Conservation (phyloP, 2,888 invertebrate species). For the Dastarcus helophoroides region DNA sequence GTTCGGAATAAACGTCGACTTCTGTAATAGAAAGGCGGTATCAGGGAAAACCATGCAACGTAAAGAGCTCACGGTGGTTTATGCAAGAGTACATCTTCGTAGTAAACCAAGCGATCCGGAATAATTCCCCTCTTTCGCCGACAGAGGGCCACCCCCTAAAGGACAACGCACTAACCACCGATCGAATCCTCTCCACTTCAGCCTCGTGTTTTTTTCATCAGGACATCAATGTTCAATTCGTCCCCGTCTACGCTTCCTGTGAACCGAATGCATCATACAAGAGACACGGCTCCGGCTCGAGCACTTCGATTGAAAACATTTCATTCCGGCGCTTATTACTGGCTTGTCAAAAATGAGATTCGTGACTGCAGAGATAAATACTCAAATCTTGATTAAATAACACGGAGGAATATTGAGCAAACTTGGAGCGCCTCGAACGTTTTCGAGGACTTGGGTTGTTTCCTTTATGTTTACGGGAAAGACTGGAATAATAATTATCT, state of each 20-base stretch:
- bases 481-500: too few species aligned
- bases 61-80: slow-evolving; percentile 3
- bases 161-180: not conserved
- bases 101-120: slow-evolving; percentile 13
- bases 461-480: too few species aligned
- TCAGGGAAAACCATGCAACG: slow-evolving; percentile 1
- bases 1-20: not conserved
- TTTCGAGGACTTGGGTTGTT: too few species aligned
- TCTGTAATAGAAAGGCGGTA: not conserved
- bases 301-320: not conserved
- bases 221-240: not conserved
- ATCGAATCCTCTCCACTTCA: slow-evolving; percentile 1
- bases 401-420: not conserved
- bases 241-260: too few species aligned
- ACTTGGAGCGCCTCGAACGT: too few species aligned
- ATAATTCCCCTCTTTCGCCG: slow-evolving; percentile 11
- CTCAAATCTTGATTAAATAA: not conserved
- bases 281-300: too few species aligned
- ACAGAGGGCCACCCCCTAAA: not conserved
- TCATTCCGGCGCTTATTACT: not conserved
- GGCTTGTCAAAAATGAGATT: slow-evolving; percentile 1
- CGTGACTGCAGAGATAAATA: not conserved
- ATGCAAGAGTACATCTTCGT: slow-evolving; percentile 7
- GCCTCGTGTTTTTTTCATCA: not conserved
- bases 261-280: too few species aligned